A percentile compares a stretch with the other conserved stretches of the same genome.
Evolutionary conservation across 2,113 vertebrate species (phyloP).

Genomic region (Oncorhynchus tshawytscha): DNA sequence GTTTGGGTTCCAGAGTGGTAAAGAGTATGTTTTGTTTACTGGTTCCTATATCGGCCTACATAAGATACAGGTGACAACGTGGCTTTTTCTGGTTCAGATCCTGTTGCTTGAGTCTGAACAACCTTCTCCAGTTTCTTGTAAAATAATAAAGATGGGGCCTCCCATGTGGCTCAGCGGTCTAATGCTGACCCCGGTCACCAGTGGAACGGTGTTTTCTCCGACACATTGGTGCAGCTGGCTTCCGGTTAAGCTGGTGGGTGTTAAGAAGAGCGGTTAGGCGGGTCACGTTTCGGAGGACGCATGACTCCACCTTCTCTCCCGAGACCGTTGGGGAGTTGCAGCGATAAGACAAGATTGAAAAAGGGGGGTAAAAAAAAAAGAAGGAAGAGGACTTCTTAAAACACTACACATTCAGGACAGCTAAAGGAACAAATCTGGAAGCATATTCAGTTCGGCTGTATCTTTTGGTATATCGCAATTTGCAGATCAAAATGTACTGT

Average conservation of each 20-base stretch:
- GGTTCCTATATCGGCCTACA: too few relatives aligned
- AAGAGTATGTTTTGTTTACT: conserved; percentile 62
- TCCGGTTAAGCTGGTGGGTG: too few relatives aligned
- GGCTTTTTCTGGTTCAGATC: conserved; percentile 61
- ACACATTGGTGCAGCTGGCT: too few relatives aligned
- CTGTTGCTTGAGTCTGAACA: conserved; percentile 34
- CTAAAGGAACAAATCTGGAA: conserved; percentile 32
- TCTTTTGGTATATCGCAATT: conserved; percentile 36
- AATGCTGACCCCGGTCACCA: too few relatives aligned
- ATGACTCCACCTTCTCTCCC: too few relatives aligned
- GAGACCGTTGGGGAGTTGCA: too few relatives aligned
- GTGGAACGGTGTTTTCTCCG: too few relatives aligned
- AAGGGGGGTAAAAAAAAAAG: too few relatives aligned
- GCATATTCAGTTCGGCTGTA: conserved; percentile 36
- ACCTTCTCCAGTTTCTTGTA: conserved; percentile 11
- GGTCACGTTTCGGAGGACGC: too few relatives aligned
- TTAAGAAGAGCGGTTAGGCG: too few relatives aligned
- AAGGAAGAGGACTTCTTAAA: conserved; percentile 13
- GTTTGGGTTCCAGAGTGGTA: conserved; percentile 13
- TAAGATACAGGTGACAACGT: conserved; percentile 35
- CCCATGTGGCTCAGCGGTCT: too few relatives aligned
- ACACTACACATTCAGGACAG: conserved; percentile 27
- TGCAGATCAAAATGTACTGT: conserved; percentile 41
- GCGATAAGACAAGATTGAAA: too few relatives aligned
- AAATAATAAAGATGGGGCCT: not conserved